Evolutionary conservation across 1,140 invertebrate genomes (phyloP).

Genomic region (Caenorhabditis remanei): DNA sequence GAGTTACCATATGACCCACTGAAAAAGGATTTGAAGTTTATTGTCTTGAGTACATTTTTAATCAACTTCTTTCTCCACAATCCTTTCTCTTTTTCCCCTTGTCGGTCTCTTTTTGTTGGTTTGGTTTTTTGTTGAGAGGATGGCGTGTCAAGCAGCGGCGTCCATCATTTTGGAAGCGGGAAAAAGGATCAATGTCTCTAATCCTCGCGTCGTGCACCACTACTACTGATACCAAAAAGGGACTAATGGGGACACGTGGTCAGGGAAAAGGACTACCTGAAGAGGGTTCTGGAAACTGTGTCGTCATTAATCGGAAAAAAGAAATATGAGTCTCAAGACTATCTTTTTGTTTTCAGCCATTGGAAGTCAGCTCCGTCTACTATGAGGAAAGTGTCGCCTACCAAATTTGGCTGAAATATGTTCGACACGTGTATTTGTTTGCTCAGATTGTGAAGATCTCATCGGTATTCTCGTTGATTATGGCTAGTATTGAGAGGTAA

Average conservation of each 20-base stretch:
- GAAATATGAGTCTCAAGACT: too few species aligned
- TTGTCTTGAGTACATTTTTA: too few species aligned
- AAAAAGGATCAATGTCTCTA: constrained; percentile 2
- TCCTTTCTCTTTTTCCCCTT: background rate
- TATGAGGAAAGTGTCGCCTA: constrained; percentile 68
- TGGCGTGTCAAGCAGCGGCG: constrained; percentile 23
- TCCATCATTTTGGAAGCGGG: background rate
- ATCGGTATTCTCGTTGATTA: constrained; percentile 76
- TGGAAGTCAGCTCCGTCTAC: constrained; percentile 72
- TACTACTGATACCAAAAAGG: background rate
- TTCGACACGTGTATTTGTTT: constrained; percentile 69
- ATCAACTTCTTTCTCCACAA: background rate
- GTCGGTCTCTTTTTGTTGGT: background rate
- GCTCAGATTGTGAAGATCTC: constrained; percentile 76
- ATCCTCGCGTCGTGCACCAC: background rate
- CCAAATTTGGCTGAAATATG: constrained; percentile 70
- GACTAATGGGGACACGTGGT: background rate
- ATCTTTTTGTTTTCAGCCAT: constrained; percentile 47
- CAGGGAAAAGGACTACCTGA: background rate
- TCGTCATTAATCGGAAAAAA: background rate
- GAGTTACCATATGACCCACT: too few species aligned
- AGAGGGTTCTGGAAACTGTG: too few species aligned
- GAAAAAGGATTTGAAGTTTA: too few species aligned
- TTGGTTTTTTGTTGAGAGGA: background rate
- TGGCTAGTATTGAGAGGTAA: constrained; percentile 74